phyloP scores from a whole-genome alignment of 2,113 vertebrate genomes.

The Phrynosoma blainvillii region DNA sequence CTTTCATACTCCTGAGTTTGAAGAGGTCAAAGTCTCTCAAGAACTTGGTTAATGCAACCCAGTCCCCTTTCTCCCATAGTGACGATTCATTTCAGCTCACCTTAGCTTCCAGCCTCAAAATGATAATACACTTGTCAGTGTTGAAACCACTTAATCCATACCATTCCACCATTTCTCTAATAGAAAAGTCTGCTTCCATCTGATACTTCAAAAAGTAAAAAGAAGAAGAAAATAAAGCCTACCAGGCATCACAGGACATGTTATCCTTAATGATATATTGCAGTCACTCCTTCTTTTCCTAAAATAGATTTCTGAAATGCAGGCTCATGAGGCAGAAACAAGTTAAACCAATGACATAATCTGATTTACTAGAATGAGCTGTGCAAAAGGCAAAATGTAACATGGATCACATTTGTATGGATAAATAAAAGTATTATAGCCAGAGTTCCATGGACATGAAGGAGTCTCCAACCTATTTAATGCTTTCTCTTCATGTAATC shows the following conservation, averaged over 20 bases:
- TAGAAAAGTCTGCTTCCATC: conserved; percentile 22
- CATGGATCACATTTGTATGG: not conserved
- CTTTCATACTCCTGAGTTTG: not conserved
- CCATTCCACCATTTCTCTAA: not conserved
- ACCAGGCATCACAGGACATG: not conserved
- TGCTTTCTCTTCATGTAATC: not conserved
- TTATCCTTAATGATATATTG: conserved; percentile 23
- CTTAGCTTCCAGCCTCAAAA: not conserved
- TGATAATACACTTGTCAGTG: not conserved
- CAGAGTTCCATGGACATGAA: not conserved
- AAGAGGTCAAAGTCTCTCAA: not conserved
- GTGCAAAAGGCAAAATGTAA: not conserved
- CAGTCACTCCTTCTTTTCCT: not conserved
- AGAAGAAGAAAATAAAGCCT: not conserved
- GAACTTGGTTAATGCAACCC: not conserved
- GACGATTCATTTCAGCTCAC: conserved; percentile 12
- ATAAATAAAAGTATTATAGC: not conserved
- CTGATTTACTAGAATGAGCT: not conserved
- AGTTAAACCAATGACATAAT: not conserved
- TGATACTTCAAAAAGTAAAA: conserved; percentile 9
- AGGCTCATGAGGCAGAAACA: not conserved
- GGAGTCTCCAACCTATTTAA: not conserved
- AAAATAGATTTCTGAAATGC: not conserved
- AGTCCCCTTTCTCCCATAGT: not conserved
- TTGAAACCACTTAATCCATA: conserved; percentile 28